Base-by-base conservation (phyloP, 2,888 invertebrate species). In the Gari tellinella region DNA sequence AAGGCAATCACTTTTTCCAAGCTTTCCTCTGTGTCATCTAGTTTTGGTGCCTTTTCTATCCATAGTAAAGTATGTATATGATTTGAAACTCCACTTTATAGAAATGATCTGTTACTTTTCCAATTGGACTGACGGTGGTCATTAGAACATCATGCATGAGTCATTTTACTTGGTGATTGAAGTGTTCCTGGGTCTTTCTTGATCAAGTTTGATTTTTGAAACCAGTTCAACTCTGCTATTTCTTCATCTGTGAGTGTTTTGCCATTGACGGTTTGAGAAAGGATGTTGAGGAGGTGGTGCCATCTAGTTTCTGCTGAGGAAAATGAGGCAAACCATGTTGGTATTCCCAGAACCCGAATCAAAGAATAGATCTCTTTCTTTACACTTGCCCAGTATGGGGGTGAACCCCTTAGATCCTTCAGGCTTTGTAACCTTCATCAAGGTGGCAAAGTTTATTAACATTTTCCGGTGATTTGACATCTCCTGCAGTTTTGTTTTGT, bases 371-470 rank as follows among this genome's bases (percentile, higher is more conserved):
- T n/a, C n/a, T 49, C 19, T 17, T 51, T 23, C 68, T 73, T 63
- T 45, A 40, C 55, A 37, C 65, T 63, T 41, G 74, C 72, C 19
- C 61, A 53, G 21, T 74, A 74, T 14, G 70, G 5, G 4, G 31
- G 31, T n/a, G n/a, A n/a, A n/a, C 65, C 60, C 43, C 68, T 58
- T 4, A 69, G 48, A 10, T 52, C 41, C 43, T 52, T 17, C 62
- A 74, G 14, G 85, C 91, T 75, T 88, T 87, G 57, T 90, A 89
- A 58, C 87, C 83, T 53, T 85, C 79, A 45, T 83, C 85, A 81
- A 86, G 80, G 49, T 91, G 17, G 14, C 57, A 57, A 21, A 70
- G 88, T n/a, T 46, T 31, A 53, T 60, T 40, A n/a, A 31, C 31
- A 14, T 26, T 25, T n/a, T 19, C 10, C 23, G 53, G n/a, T 26